These are phyloP conservation scores for Cerceris ruficornis DNA, from an alignment of 2,888 invertebrate genomes.

Conservation along the genomic window DNA sequence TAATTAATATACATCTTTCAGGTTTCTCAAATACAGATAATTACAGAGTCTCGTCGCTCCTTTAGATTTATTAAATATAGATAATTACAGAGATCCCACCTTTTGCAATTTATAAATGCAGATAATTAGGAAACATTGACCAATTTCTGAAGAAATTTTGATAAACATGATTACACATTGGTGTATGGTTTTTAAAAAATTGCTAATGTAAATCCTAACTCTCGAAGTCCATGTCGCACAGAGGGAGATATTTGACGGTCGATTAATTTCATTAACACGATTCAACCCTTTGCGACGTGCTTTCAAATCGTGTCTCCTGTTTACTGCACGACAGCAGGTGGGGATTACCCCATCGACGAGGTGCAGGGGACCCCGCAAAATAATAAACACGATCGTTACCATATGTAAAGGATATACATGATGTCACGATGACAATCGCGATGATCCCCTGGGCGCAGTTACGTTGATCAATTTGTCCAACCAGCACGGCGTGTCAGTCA, in stretches of 20 bases:
- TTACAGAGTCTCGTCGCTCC: too few species aligned
- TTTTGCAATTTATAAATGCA: too few species aligned
- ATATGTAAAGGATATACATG: constrained; percentile 44
- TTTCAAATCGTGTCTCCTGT: constrained; percentile 33
- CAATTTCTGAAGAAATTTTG: too few species aligned
- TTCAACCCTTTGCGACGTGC: constrained; percentile 32
- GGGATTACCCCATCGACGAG: constrained; percentile 59
- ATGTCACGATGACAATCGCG: constrained; percentile 35
- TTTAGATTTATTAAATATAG: too few species aligned
- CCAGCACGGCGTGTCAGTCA: background rate
- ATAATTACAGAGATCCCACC: too few species aligned
- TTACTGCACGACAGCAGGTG: constrained; percentile 61
- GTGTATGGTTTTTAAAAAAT: too few species aligned
- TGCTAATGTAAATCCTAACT: too few species aligned
- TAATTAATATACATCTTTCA: too few species aligned
- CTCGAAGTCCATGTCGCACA: background rate
- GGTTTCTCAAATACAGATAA: too few species aligned
- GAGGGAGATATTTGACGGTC: constrained; percentile 15
- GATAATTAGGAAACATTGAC: too few species aligned
- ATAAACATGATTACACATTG: too few species aligned
- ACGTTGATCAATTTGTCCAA: background rate
- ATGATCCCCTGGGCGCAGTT: constrained; percentile 3
- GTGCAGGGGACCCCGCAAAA: constrained; percentile 32
- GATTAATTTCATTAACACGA: constrained; percentile 42
- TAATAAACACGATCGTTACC: constrained; percentile 42